A percentile compares a stretch with the other conserved stretches of the same genome.
These are phyloP conservation scores for Seladonia tumulorum DNA, from an alignment of 2,888 invertebrate genomes.

Conservation along the genomic window DNA sequence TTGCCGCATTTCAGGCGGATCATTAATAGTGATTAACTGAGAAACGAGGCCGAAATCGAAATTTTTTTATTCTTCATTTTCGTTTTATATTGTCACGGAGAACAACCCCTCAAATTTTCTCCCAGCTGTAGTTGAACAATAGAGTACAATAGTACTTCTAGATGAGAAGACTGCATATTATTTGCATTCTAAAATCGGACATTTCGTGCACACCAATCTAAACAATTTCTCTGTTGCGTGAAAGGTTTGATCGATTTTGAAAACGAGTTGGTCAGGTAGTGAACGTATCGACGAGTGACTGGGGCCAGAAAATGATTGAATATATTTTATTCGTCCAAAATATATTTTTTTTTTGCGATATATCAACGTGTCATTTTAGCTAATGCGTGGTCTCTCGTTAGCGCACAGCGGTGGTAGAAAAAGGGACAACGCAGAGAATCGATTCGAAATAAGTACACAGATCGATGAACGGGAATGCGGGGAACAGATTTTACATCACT, in stretches of 20 bases:
- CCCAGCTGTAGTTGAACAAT: no score
- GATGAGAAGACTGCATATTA: no score
- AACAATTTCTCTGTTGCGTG: not conserved
- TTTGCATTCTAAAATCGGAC: not conserved
- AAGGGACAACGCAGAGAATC: not conserved
- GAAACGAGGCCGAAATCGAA: no score
- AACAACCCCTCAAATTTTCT: no score
- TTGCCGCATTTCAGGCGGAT: no score
- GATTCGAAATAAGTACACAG: conserved; percentile 13
- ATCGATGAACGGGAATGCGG: conserved; percentile 17
- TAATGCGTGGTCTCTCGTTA: not conserved
- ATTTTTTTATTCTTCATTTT: no score
- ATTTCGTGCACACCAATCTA: not conserved
- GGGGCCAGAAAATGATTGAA: not conserved
- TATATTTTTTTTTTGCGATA: not conserved
- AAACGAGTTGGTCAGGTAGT: not conserved
- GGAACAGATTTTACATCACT: not conserved
- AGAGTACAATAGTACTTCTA: no score
- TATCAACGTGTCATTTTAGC: not conserved
- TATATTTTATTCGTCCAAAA: conserved; percentile 8
- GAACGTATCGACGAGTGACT: not conserved
- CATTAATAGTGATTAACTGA: no score
- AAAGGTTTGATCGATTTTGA: not conserved
- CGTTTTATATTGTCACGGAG: no score
- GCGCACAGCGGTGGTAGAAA: not conserved